Evolutionary conservation across 2,797 vertebrate species (phyloP).

Genomic region (Channa striata): DNA sequence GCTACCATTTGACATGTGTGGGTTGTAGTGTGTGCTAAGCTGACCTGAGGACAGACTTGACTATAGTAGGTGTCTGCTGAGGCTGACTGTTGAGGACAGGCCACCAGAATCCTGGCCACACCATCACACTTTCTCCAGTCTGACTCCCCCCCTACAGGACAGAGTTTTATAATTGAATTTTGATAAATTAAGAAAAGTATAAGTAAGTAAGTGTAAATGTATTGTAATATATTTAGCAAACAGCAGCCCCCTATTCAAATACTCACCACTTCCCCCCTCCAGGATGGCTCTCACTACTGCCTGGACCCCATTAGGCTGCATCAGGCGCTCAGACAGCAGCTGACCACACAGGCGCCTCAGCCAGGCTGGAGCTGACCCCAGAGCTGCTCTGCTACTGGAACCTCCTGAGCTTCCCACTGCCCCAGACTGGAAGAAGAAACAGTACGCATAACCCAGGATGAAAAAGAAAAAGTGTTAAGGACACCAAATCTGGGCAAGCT

Average conservation of each 20-base stretch:
- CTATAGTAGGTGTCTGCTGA: slow-evolving; percentile 89
- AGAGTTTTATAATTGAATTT: not conserved
- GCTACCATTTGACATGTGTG: not conserved
- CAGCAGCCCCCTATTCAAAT: not conserved
- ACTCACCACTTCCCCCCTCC: slow-evolving; percentile 89
- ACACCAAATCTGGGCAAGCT: not conserved
- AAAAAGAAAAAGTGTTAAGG: not conserved
- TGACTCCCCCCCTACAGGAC: slow-evolving; percentile 84
- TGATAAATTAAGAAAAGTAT: no score
- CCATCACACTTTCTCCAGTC: slow-evolving; percentile 94
- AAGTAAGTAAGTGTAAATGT: no score
- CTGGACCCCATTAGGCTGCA: slow-evolving; percentile 89
- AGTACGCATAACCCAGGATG: not conserved
- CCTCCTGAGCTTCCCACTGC: slow-evolving; percentile 17
- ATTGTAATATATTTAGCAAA: no score
- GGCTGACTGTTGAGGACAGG: slow-evolving; percentile 92
- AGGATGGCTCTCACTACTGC: slow-evolving; percentile 91
- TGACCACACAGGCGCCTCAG: slow-evolving; percentile 91
- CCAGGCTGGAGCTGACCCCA: slow-evolving; percentile 85
- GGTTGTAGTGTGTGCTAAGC: not conserved
- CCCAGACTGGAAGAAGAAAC: slow-evolving; percentile 46
- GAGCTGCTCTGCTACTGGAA: slow-evolving; percentile 41
- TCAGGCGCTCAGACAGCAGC: slow-evolving; percentile 91
- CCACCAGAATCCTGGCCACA: slow-evolving; percentile 90
- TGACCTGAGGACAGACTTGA: slow-evolving; percentile 93